Base-by-base conservation (phyloP, 2,888 invertebrate species). In the Cosmia pyralina region DNA sequence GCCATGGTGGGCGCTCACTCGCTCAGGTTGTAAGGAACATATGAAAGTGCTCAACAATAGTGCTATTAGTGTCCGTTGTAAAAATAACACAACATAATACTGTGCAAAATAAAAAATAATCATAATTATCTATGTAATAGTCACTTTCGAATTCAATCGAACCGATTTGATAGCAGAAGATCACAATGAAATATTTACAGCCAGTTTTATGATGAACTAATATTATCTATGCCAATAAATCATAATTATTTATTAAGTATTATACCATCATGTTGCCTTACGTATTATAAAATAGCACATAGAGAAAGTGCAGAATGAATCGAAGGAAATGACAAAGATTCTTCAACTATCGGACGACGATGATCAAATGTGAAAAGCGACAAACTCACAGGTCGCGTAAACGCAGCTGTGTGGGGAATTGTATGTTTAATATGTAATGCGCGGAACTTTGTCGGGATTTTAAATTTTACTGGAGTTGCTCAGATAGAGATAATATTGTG, bases 41-140 rank as follows among this genome's bases (percentile, higher is more conserved):
- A 84, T 67, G 85, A 85, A 87, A 85, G 82, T 84, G 44, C 57
- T 63, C 77, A 86, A 89, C 88, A 90, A 90, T 90, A 74, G 86
- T 53, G 66, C 72, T 82, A 87, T 89, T 89, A 87, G 77, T 70
- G 72, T 74, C 62, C 69, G 79, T 82, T 87, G 84, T 86, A 79
- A 86, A 88, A 87, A 86, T 81, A 81, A 85, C 73, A 82, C 63
- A 83, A 78, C 69, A 79, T 72, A 86, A 84, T 38, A 67, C 17
- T 34, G 60, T 50, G 58, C 46, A 57, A 63, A 72, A 72, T 59
- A 72, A 73, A 73, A 83, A 59, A 73, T 46, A 72, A 64, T 69
- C 57, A 72, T 58, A 69, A 66, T 80, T 69, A 65, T 52, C 64
- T 67, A 46, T 74, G 64, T 76, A 71, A 60, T 71, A 81, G 60